Conservation (phyloP, 2,797 vertebrate species). For the Pseudomugil tenellus region DNA sequence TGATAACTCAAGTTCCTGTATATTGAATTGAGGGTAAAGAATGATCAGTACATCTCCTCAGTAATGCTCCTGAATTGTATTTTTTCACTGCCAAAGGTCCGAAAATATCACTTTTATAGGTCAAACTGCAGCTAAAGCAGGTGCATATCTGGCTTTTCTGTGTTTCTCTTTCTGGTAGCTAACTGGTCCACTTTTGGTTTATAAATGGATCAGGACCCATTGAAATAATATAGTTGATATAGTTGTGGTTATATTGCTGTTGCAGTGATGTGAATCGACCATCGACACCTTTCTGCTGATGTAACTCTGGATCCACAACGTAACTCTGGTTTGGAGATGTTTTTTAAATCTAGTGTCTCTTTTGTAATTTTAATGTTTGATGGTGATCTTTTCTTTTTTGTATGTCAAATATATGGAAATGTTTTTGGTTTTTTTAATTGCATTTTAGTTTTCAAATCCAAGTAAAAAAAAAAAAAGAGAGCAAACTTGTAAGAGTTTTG, state of each 20-base stretch:
- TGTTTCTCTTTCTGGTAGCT: constrained; percentile 1
- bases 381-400: constrained; percentile 47
- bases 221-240: constrained; percentile 5
- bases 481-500: no score
- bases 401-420: constrained; percentile 38
- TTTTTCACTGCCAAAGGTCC: neutral
- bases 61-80: no score
- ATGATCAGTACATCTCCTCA: no score
- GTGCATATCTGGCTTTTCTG: constrained; percentile 1
- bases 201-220: constrained; percentile 1
- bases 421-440: constrained; percentile 7
- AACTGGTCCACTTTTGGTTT: neutral
- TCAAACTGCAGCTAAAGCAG: neutral
- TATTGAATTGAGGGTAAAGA: no score
- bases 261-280: constrained; percentile 29
- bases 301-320: constrained; percentile 10
- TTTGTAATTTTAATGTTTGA: constrained; percentile 43
- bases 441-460: constrained; percentile 39
- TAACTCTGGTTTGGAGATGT: constrained; percentile 9
- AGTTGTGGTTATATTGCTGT: constrained; percentile 35
- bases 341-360: constrained; percentile 18
- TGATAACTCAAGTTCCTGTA: neutral
- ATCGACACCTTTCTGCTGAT: constrained; percentile 21
- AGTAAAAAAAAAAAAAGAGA: constrained; percentile 41
- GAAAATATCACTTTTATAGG: neutral